These are phyloP conservation scores for Hylomyscus alleni DNA, from an alignment of 2,797 vertebrate species.

Conservation along the genomic window DNA sequence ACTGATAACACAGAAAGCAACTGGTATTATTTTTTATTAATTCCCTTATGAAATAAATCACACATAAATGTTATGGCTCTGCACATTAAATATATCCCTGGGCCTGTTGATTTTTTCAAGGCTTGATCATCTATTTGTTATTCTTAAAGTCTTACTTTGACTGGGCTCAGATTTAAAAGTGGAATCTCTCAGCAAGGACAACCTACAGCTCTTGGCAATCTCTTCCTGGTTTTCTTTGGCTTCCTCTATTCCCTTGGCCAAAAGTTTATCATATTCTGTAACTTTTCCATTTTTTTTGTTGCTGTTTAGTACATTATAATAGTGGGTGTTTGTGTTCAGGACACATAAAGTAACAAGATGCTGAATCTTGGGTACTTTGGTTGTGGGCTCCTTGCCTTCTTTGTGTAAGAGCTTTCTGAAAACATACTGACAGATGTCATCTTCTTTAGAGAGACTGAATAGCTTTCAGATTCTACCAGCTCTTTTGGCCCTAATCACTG, in stretches of 20 bases:
- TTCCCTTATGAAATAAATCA: slow-evolving; percentile 65
- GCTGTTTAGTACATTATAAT: not conserved
- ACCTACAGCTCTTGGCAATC: not conserved
- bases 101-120: not conserved
- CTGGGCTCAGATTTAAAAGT: not conserved
- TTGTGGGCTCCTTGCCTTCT: not conserved
- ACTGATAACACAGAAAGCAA: slow-evolving; percentile 49
- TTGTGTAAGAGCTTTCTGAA: not conserved
- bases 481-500: not conserved
- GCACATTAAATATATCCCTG: slow-evolving; percentile 23
- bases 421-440: not conserved
- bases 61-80: slow-evolving; percentile 26
- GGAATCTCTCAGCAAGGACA: not conserved
- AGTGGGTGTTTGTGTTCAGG: not conserved
- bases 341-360: not conserved
- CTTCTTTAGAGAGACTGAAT: not conserved
- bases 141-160: not conserved
- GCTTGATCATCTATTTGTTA: not conserved
- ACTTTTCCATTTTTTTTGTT: too few relatives aligned
- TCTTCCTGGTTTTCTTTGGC: not conserved
- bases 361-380: not conserved
- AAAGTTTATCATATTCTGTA: not conserved
- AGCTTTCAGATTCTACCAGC: not conserved
- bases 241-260: not conserved
- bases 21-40: slow-evolving; percentile 65